Evolutionary conservation across 2,888 invertebrate genomes (phyloP).

Genomic region (Plebejus anna): DNA sequence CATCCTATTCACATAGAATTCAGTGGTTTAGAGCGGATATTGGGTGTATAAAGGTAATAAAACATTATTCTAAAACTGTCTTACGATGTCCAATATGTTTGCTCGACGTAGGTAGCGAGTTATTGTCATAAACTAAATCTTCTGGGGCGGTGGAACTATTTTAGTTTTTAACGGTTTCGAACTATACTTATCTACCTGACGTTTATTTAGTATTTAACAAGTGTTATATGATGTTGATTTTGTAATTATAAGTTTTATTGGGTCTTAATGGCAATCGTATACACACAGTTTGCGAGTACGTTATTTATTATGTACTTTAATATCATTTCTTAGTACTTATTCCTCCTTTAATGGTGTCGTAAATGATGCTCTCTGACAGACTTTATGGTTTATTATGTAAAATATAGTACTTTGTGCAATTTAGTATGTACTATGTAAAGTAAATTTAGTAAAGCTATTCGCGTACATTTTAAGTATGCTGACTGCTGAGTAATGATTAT

Average conservation of each 20-base stretch:
- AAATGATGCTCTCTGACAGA: slow-evolving; percentile 1
- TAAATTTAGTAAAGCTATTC: slow-evolving; percentile 3
- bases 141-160: slow-evolving; percentile 45
- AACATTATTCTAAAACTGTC: slow-evolving; percentile 41
- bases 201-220: slow-evolving; percentile 29
- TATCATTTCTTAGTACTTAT: slow-evolving; percentile 19
- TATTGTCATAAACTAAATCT: slow-evolving; percentile 24
- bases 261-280: slow-evolving; percentile 2
- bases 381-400: slow-evolving; percentile 13
- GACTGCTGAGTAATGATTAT: background rate
- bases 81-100: slow-evolving; percentile 34
- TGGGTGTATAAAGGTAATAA: slow-evolving; percentile 45
- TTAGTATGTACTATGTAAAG: slow-evolving; percentile 2
- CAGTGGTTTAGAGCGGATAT: slow-evolving; percentile 45
- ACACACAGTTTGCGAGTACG: background rate
- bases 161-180: slow-evolving; percentile 61
- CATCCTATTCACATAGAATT: slow-evolving; percentile 28
- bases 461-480: background rate
- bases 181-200: slow-evolving; percentile 46
- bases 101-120: slow-evolving; percentile 33
- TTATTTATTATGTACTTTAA: slow-evolving; percentile 16
- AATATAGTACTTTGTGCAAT: slow-evolving; percentile 13
- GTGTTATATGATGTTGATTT: slow-evolving; percentile 9
- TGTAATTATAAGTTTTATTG: slow-evolving; percentile 11
- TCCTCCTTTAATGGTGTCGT: slow-evolving; percentile 19